Evolutionary conservation across 2,113 vertebrate genomes (phyloP).

Genomic region (Sapayoa aenigma): DNA sequence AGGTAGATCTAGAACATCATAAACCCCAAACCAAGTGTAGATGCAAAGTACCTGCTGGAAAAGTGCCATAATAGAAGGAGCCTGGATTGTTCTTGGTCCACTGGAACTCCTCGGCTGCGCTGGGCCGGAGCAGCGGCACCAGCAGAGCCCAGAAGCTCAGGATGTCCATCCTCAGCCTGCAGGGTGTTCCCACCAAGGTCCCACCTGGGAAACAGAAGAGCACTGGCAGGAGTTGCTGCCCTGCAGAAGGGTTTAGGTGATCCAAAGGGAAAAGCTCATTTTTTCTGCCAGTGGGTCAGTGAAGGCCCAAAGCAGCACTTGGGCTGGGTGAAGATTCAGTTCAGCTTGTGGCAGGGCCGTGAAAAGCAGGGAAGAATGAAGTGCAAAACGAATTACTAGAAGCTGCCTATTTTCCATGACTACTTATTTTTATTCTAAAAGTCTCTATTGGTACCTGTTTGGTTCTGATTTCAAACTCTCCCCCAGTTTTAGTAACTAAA

Average conservation of each 20-base stretch:
- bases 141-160: constrained; percentile 73
- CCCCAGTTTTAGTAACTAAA: neutral
- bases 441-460: neutral
- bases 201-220: neutral
- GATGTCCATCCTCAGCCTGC: neutral
- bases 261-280: neutral
- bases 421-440: neutral
- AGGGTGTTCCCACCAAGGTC: neutral
- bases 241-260: neutral
- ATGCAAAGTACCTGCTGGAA: constrained; percentile 81
- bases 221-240: neutral
- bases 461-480: neutral
- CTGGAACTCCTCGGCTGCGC: constrained; percentile 76
- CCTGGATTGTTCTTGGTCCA: constrained; percentile 84
- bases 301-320: neutral
- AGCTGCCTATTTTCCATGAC: neutral
- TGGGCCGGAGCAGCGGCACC: constrained; percentile 71
- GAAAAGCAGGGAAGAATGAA: neutral
- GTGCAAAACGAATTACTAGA: neutral
- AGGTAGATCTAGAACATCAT: neutral
- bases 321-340: neutral
- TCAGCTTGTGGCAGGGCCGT: neutral
- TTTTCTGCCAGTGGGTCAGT: neutral
- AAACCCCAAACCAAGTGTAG: neutral
- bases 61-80: constrained; percentile 93